Percentiles rank a stretch among this genome's conserved stretches.
These are phyloP conservation scores for Copidosoma aretas DNA, from an alignment of 2,888 invertebrate genomes.

Conservation along the genomic window DNA sequence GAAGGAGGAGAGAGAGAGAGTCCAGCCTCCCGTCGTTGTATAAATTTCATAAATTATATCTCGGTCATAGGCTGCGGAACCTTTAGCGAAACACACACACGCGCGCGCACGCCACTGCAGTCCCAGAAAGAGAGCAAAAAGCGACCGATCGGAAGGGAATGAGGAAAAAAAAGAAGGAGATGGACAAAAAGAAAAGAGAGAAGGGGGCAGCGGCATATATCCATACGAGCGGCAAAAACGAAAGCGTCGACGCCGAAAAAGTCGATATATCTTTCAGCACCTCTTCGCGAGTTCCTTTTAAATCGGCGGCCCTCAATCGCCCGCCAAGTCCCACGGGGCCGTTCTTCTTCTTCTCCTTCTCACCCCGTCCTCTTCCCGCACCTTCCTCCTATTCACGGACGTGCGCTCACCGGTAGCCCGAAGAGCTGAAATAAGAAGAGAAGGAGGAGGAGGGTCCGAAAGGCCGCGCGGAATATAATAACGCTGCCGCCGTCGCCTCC, in stretches of 20 bases:
- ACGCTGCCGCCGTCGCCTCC: constrained; percentile 44
- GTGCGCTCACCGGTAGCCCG: not conserved
- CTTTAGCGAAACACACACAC: constrained; percentile 6
- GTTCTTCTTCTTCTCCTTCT: constrained; percentile 9
- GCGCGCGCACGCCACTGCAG: not conserved
- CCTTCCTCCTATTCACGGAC: not conserved
- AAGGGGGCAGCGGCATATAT: not conserved
- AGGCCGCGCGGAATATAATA: constrained; percentile 46
- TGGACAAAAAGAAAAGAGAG: not conserved
- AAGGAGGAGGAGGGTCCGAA: too few species aligned
- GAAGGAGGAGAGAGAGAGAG: not conserved
- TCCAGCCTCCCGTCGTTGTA: constrained; percentile 6
- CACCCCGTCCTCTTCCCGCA: not conserved
- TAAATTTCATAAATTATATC: constrained; percentile 42
- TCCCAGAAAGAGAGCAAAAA: constrained; percentile 12
- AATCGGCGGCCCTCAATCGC: constrained; percentile 38
- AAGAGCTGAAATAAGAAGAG: constrained; percentile 6
- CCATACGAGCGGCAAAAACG: not conserved
- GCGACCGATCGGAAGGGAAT: not conserved
- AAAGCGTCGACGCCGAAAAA: constrained; percentile 17
- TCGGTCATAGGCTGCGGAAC: constrained; percentile 15
- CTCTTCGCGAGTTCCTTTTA: constrained; percentile 35
- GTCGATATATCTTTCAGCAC: constrained; percentile 43
- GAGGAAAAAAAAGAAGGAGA: not conserved
- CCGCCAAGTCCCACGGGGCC: constrained; percentile 3